These are phyloP conservation scores for Drosophila merina DNA, from an alignment of 2,888 invertebrate genomes.

Conservation along the genomic window DNA sequence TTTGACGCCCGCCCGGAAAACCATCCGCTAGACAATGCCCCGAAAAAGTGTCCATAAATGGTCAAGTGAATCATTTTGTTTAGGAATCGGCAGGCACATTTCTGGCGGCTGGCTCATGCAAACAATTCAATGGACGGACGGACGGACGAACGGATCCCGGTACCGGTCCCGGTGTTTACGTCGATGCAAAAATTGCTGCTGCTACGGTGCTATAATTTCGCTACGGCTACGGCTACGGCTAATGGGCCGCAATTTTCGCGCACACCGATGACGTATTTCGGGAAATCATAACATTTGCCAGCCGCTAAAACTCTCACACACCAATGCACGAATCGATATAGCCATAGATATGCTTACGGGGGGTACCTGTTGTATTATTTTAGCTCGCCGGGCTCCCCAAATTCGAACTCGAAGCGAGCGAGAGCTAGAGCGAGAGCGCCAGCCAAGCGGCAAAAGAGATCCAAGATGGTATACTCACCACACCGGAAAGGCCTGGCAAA, in stretches of 20 bases:
- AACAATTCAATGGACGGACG: conserved; percentile 25
- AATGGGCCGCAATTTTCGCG: conserved; percentile 65
- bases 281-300: conserved; percentile 73
- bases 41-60: conserved; percentile 70
- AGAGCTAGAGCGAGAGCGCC: conserved; percentile 11
- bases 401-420: conserved; percentile 23
- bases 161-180: conserved; percentile 58
- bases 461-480: conserved; percentile 20
- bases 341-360: conserved; percentile 27
- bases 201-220: conserved; percentile 9
- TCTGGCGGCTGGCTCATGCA: conserved; percentile 51
- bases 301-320: conserved; percentile 44
- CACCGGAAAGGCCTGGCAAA: conserved; percentile 78
- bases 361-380: conserved; percentile 77
- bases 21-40: conserved; percentile 15
- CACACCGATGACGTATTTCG: conserved; percentile 75
- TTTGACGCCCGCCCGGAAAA: conserved; percentile 7
- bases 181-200: conserved; percentile 51
- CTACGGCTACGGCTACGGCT: conserved; percentile 47
- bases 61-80: conserved; percentile 76
- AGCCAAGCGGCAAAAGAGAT: conserved; percentile 3
- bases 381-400: conserved; percentile 52
- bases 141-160: background rate
- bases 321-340: conserved; percentile 14
- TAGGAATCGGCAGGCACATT: conserved; percentile 46